Evolutionary conservation across 2,797 vertebrate species (phyloP).

Genomic region (Brotula barbata): DNA sequence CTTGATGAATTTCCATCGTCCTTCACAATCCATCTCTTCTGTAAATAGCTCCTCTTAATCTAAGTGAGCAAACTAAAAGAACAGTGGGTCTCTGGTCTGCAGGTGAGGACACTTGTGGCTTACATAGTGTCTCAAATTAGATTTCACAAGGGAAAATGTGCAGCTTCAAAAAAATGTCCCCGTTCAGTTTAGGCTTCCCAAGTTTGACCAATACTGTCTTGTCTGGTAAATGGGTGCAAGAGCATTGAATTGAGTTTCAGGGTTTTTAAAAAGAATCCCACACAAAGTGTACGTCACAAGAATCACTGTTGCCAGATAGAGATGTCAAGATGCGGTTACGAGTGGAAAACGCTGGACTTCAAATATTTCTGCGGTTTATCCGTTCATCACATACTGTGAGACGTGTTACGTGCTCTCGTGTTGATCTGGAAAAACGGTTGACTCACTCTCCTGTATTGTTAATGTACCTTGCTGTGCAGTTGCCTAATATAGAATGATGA

Average conservation of each 20-base stretch:
- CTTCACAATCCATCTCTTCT: constrained; percentile 37
- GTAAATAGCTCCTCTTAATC: constrained; percentile 62
- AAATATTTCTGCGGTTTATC: constrained; percentile 47
- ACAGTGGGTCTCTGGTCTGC: constrained; percentile 50
- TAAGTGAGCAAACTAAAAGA: constrained; percentile 60
- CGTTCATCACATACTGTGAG: constrained; percentile 50
- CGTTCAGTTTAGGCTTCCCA: constrained; percentile 62
- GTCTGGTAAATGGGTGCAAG: constrained; percentile 50
- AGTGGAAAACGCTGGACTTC: constrained; percentile 30
- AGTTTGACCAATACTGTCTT: constrained; percentile 45
- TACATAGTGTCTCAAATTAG: constrained; percentile 61
- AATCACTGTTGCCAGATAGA: constrained; percentile 44
- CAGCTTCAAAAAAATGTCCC: constrained; percentile 24
- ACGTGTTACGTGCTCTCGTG: constrained; percentile 43
- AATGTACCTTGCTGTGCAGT: constrained; percentile 66
- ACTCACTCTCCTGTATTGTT: constrained; percentile 54
- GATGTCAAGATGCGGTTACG: constrained; percentile 23
- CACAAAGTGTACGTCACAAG: constrained; percentile 35
- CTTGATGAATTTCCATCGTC: constrained; percentile 18
- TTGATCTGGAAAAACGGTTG: constrained; percentile 65
- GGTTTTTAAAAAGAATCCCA: constrained; percentile 50
- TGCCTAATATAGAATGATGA: constrained; percentile 70
- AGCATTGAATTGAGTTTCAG: constrained; percentile 52
- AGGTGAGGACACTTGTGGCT: constrained; percentile 58
- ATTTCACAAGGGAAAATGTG: constrained; percentile 59